These are phyloP conservation scores for Pelosia muscerda DNA, from an alignment of 2,888 invertebrate genomes.

Conservation along the genomic window DNA sequence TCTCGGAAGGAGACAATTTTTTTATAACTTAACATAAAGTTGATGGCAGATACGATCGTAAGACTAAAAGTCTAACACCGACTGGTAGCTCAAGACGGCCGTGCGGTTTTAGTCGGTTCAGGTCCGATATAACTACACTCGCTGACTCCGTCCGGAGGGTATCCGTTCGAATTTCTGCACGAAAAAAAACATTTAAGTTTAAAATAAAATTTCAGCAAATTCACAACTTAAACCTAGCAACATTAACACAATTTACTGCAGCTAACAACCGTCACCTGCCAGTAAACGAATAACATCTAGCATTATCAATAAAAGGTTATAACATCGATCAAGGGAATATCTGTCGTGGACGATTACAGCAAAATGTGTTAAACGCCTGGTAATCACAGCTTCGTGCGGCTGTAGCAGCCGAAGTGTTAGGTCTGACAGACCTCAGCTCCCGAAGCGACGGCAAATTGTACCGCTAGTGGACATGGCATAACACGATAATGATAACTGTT, in stretches of 20 bases:
- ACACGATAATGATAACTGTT: slow-evolving; percentile 44
- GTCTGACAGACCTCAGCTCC: slow-evolving; percentile 22
- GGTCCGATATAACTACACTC: too few species aligned
- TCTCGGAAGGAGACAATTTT: too few species aligned
- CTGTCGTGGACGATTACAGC: slow-evolving; percentile 73
- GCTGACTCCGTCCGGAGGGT: too few species aligned
- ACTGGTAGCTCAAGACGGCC: too few species aligned
- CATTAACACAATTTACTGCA: slow-evolving; percentile 72
- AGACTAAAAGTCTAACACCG: too few species aligned
- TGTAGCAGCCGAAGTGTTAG: slow-evolving; percentile 26
- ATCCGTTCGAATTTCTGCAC: too few species aligned
- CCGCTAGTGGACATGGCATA: slow-evolving; percentile 28
- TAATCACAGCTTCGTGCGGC: slow-evolving; percentile 64
- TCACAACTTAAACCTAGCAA: neutral
- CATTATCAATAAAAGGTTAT: slow-evolving; percentile 85
- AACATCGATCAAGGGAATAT: slow-evolving; percentile 82
- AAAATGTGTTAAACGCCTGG: slow-evolving; percentile 79
- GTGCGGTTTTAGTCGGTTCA: too few species aligned
- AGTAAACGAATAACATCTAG: slow-evolving; percentile 71
- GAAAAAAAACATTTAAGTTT: neutral
- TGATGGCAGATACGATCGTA: too few species aligned
- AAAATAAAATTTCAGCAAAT: neutral
- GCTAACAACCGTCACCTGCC: slow-evolving; percentile 61
- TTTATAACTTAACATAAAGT: too few species aligned
- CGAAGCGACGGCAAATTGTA: slow-evolving; percentile 47